Evolutionary conservation across 2,113 vertebrate genomes (phyloP).

Genomic region (Zosterops pallidus): DNA sequence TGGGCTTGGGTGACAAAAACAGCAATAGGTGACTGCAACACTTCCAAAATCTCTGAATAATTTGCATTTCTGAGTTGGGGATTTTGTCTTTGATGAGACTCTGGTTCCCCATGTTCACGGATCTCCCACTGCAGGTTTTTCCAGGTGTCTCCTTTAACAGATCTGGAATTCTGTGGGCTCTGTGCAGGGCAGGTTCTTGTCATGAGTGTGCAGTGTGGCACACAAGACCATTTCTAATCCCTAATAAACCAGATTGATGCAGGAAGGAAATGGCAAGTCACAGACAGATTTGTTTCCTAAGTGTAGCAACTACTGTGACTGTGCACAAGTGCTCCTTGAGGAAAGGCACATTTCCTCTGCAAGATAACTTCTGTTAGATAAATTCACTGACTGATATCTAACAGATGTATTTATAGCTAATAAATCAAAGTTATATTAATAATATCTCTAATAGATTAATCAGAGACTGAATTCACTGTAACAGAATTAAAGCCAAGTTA

Average conservation of each 20-base stretch:
- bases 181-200: not conserved
- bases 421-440: constrained; percentile 16
- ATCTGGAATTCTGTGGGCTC: not conserved
- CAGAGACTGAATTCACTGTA: not conserved
- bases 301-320: not conserved
- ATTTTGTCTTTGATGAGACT: not conserved
- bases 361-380: not conserved
- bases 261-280: not conserved
- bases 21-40: not conserved
- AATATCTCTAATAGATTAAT: not conserved
- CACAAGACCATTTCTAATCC: not conserved
- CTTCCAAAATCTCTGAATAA: not conserved
- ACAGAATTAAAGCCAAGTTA: not conserved
- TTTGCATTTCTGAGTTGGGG: not conserved
- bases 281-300: not conserved
- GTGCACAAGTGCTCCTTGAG: not conserved
- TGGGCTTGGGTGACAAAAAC: not conserved
- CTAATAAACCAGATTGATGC: not conserved
- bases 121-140: not conserved
- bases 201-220: rapidly evolving
- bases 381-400: not conserved
- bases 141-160: not conserved
- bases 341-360: not conserved
- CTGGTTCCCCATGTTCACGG: not conserved
- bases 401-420: constrained; percentile 8